Conservation (phyloP, 2,888 invertebrate genomes). For the Dysmachus trigonus region DNA sequence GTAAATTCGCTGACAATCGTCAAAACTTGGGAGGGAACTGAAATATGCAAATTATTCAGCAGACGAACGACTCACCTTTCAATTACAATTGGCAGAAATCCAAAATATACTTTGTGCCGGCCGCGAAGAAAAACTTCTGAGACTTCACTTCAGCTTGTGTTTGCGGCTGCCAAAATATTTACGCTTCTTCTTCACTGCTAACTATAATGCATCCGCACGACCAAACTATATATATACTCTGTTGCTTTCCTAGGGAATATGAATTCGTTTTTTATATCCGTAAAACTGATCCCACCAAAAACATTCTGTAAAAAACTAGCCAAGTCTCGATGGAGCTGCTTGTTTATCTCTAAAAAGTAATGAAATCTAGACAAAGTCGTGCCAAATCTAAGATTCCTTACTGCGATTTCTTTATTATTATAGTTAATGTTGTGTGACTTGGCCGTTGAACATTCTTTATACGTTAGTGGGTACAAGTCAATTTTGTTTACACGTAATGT, state of each 20-base stretch:
- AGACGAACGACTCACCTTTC: neutral
- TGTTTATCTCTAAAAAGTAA: too few species aligned
- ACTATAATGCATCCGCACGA: neutral
- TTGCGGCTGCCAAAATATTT: neutral
- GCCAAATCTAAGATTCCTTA: too few species aligned
- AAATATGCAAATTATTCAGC: neutral
- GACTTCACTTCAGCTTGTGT: neutral
- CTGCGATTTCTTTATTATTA: too few species aligned
- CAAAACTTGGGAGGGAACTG: neutral
- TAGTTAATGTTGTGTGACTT: too few species aligned
- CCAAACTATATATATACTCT: neutral
- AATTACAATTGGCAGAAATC: neutral
- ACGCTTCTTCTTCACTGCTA: neutral
- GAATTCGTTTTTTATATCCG: too few species aligned
- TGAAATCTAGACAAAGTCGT: too few species aligned
- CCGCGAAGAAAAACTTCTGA: neutral
- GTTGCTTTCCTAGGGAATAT: too few species aligned
- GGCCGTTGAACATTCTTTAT: too few species aligned
- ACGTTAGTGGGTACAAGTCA: too few species aligned
- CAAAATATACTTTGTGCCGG: neutral
- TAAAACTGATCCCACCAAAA: neutral
- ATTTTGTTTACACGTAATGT: too few species aligned
- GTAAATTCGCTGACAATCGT: neutral
- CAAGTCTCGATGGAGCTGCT: too few species aligned
- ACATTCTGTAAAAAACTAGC: too few species aligned